These are phyloP conservation scores for Eunapius fragilis DNA, from an alignment of 37 sponge, comb jelly and placozoan genomes.

Conservation along the genomic window DNA sequence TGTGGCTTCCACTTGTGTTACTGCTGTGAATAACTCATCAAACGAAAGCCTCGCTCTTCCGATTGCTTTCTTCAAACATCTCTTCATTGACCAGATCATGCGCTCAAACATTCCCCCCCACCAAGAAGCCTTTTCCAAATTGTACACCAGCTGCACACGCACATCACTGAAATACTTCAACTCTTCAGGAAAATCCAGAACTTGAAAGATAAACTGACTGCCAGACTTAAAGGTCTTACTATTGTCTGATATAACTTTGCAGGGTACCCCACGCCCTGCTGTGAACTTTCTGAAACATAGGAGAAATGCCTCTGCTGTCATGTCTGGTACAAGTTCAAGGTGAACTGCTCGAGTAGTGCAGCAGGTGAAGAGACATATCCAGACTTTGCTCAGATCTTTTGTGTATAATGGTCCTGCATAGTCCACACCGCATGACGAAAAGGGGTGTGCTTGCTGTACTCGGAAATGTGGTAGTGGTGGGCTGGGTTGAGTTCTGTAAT, in stretches of 20 bases:
- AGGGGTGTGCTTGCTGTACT: constrained; percentile 16
- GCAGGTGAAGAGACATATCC: constrained; percentile 35
- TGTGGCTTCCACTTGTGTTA: constrained; percentile 28
- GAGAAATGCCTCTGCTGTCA: constrained; percentile 18
- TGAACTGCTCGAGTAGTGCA: constrained; percentile 31
- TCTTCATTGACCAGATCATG: constrained; percentile 29
- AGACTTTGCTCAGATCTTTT: not conserved
- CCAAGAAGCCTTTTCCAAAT: constrained; percentile 27
- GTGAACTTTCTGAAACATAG: constrained; percentile 15
- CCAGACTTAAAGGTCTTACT: constrained; percentile 33
- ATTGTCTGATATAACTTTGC: constrained; percentile 24
- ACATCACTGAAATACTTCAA: not conserved
- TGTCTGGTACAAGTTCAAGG: constrained; percentile 25
- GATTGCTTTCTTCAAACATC: constrained; percentile 23
- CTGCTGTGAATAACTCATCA: constrained; percentile 27
- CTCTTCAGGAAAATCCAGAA: not conserved
- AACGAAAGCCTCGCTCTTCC: constrained; percentile 3
- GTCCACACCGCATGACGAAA: constrained; percentile 30
- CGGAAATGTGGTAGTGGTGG: constrained; percentile 40
- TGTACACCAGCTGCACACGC: constrained; percentile 8
- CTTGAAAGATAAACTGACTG: not conserved
- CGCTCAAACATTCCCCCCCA: constrained; percentile 36
- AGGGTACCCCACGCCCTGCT: constrained; percentile 17
- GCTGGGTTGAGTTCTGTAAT: not conserved
- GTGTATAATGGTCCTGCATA: constrained; percentile 26